Conservation (phyloP, 2,113 vertebrate species). For the Phocoena phocoena region DNA sequence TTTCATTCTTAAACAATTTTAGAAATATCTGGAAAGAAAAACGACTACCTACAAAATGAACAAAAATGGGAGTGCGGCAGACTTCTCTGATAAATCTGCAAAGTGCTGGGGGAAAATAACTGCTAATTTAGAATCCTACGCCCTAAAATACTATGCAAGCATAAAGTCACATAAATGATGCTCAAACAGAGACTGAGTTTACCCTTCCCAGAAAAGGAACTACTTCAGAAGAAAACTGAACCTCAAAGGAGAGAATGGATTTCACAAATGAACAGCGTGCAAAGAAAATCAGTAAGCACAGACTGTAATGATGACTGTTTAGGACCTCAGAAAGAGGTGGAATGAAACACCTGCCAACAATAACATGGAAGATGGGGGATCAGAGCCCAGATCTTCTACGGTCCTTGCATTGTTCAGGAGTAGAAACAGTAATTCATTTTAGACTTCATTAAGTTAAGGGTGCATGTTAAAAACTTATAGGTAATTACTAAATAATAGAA, state of each 20-base stretch:
- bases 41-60: conserved; percentile 3
- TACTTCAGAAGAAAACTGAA: neutral
- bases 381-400: neutral
- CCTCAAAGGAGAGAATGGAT: neutral
- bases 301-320: neutral
- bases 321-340: neutral
- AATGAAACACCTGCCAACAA: neutral
- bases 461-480: neutral
- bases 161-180: neutral
- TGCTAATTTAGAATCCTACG: neutral
- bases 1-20: neutral
- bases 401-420: neutral
- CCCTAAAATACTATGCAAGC: neutral
- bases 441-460: neutral
- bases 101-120: neutral
- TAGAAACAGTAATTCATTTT: neutral
- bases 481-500: neutral
- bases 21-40: neutral
- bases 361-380: neutral
- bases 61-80: neutral
- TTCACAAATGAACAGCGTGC: neutral
- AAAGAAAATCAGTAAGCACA: neutral
- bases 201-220: neutral
- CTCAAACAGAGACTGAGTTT: neutral
- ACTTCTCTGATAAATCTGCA: neutral